phyloP scores from a whole-genome alignment of 2,113 vertebrate genomes.

The Isichthys henryi region DNA sequence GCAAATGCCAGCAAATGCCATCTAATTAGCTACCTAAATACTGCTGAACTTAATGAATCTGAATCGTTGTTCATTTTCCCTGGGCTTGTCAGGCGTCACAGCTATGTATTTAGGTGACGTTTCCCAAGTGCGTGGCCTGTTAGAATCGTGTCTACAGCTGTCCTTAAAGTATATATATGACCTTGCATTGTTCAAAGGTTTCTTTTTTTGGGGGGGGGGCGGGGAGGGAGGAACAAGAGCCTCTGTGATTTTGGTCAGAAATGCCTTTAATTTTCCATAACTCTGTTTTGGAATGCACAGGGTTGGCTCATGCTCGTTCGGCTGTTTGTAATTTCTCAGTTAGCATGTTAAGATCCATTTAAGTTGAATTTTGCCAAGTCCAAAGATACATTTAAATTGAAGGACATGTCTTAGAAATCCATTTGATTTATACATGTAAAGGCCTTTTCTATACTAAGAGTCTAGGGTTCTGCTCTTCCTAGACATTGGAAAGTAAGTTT shows the following conservation, averaged over 20 bases:
- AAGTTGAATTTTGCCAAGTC: not conserved
- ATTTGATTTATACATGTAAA: not conserved
- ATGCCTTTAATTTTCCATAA: conserved; percentile 22
- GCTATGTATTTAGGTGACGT: not conserved
- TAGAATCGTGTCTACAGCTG: conserved; percentile 30
- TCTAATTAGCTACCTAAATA: not conserved
- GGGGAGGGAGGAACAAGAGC: conserved; percentile 23
- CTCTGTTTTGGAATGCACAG: not conserved
- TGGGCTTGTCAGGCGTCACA: not conserved
- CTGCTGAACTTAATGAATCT: conserved; percentile 3
- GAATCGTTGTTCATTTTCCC: not conserved
- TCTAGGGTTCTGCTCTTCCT: not conserved
- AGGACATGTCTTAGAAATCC: not conserved
- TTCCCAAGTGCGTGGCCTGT: conserved; percentile 14
- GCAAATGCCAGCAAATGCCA: not conserved
- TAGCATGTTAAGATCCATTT: not conserved
- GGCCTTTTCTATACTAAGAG: not conserved
- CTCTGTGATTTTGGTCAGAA: conserved; percentile 21
- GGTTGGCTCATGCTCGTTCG: not conserved
- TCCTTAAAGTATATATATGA: conserved; percentile 28
- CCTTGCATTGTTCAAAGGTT: conserved; percentile 26
- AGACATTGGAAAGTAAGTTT: not conserved
- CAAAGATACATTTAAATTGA: not conserved
- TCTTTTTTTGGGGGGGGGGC: not conserved
- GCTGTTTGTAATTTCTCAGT: not conserved